phyloP scores from a whole-genome alignment of 2,113 vertebrate species.

The Chaetura pelagica region DNA sequence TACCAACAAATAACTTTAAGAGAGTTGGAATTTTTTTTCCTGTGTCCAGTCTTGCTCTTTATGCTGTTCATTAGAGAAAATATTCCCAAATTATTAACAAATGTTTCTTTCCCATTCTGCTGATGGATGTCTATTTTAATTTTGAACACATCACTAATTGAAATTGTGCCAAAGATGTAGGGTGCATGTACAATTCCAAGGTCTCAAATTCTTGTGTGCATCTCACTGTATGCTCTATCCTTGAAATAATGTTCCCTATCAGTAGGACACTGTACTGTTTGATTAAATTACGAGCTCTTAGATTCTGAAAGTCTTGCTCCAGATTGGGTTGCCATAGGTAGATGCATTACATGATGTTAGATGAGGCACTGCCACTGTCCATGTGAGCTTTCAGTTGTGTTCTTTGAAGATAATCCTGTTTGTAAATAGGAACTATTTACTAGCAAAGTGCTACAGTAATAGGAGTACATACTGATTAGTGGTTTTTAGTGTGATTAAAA shows the following conservation, averaged over 20 bases:
- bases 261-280: not conserved
- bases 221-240: not conserved
- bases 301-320: not conserved
- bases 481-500: not conserved
- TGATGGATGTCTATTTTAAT: not conserved
- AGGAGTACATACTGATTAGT: not conserved
- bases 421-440: not conserved
- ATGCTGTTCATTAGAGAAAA: not conserved
- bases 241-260: not conserved
- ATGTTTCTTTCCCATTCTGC: not conserved
- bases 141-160: not conserved
- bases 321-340: not conserved
- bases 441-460: not conserved
- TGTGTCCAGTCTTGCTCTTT: not conserved
- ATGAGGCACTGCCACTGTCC: not conserved
- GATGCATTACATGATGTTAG: not conserved
- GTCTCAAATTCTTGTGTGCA: not conserved
- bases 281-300: not conserved
- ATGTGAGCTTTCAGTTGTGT: not conserved
- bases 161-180: not conserved
- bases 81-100: not conserved
- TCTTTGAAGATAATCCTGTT: not conserved
- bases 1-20: not conserved
- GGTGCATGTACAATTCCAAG: accelerated
- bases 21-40: not conserved